These are phyloP conservation scores for Muscina levida DNA, from an alignment of 2,888 invertebrate genomes.

Conservation along the genomic window DNA sequence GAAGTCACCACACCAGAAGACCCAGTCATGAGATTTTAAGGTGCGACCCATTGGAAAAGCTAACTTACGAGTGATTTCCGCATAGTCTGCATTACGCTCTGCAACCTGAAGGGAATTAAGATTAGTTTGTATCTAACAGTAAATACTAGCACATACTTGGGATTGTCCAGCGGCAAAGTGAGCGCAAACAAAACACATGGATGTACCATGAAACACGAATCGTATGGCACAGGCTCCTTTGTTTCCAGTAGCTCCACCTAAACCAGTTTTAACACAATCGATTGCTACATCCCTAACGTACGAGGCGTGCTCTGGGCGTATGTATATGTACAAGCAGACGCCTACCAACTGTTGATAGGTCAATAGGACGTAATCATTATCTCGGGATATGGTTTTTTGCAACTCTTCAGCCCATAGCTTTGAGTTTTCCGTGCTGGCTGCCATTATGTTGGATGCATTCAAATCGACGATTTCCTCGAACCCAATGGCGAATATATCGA, in stretches of 20 bases:
- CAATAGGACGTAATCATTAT: conserved; percentile 93
- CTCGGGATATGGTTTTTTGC: conserved; percentile 92
- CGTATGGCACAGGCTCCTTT: conserved; percentile 97
- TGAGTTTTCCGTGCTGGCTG: conserved; percentile 94
- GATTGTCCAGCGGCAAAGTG: conserved; percentile 99
- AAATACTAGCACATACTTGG: conserved; percentile 83
- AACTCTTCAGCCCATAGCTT: conserved; percentile 97
- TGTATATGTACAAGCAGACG: conserved; percentile 97
- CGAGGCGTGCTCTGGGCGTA: conserved; percentile 92
- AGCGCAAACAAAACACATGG: conserved; percentile 98
- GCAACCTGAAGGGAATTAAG: conserved; percentile 67
- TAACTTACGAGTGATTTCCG: conserved; percentile 95
- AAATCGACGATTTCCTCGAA: conserved; percentile 99
- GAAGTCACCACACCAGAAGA: conserved; percentile 99
- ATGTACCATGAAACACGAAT: conserved; percentile 94
- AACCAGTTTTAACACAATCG: conserved; percentile 98
- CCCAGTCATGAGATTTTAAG: conserved; percentile 96
- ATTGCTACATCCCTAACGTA: conserved; percentile 95
- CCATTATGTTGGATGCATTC: conserved; percentile 98
- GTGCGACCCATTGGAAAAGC: conserved; percentile 95
- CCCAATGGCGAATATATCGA: conserved; percentile 98
- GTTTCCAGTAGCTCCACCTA: conserved; percentile 98
- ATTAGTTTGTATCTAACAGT: neutral
- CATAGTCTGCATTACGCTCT: conserved; percentile 97
- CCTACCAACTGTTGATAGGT: conserved; percentile 98